Base-by-base conservation (phyloP, 1,140 invertebrate genomes). In the Zaprionus gabonicus region DNA sequence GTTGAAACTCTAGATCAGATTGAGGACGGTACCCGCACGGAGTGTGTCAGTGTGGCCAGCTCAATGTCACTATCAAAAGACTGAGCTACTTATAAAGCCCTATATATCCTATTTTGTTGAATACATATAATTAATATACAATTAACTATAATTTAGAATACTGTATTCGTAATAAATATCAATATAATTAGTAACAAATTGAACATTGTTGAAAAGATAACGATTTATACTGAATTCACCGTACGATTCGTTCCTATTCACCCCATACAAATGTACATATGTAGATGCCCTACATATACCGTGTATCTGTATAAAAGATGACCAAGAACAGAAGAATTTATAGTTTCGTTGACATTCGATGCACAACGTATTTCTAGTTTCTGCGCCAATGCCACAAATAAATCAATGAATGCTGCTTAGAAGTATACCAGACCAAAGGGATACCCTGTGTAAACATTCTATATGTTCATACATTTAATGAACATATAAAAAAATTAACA, bases 31-130 rank as follows among this genome's bases (percentile, higher is more conserved):
- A 64, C 28, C 2, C 72, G 58, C 17, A 78, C 58, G n/a, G 86
- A 91, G 12, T 82, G 86, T 36, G 68, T 82, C 0, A 91, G 85
- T 71, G 74, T 68, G 67, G 71, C 85, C 76, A 90, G 85, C 58
- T 85, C 85, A 4, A n/a, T 71, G 4, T 66, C 68, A 0, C 36
- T 71, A 20, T 20, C 73, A n/a, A 76, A 49, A n/a, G 44, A 12
- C 57, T 65, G 53, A 63, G 13, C 28, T 15, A n/a, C 9, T 3
- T 2, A n/a, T 53, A 31, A n/a, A 7, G n/a, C 6, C 1, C 2
- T n/a, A 44, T 44, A 17, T 9, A 10, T 10, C 9, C n/a, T 44
- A 38, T 2, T 2, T n/a, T 44, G 0, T 2, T 17, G 3, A 1
- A n/a, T 17, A 17, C 5, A 7, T 31, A 10, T 31, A 31, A 10